phyloP scores from a whole-genome alignment of 2,113 vertebrate genomes.

The Leuciscus idus region DNA sequence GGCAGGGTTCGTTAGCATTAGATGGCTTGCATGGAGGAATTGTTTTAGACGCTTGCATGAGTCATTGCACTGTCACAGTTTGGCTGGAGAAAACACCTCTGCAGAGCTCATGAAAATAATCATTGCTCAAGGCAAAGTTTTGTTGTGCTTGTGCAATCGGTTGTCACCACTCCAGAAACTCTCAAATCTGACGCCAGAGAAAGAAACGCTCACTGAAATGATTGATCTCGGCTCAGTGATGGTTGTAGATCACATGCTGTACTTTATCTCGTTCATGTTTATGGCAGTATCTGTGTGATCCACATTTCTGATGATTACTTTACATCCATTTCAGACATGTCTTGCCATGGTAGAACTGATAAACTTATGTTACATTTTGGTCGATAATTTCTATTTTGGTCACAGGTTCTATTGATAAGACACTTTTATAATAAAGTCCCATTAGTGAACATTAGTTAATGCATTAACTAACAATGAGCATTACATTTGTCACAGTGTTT shows the following conservation, averaged over 20 bases:
- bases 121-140: slow-evolving; percentile 56
- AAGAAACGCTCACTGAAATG: not conserved
- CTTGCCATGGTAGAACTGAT: not conserved
- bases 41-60: slow-evolving; percentile 52
- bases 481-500: too few relatives aligned
- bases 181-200: not conserved
- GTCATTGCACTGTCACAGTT: slow-evolving; percentile 59
- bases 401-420: too few relatives aligned
- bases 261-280: not conserved
- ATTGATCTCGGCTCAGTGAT: not conserved
- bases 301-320: not conserved
- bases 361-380: not conserved
- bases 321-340: not conserved
- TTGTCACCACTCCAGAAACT: slow-evolving; percentile 51
- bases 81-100: slow-evolving; percentile 48
- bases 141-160: slow-evolving; percentile 60
- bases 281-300: not conserved
- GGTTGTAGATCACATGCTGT: not conserved
- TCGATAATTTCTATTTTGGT: not conserved
- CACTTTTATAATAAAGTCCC: not conserved
- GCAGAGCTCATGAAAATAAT: slow-evolving; percentile 53
- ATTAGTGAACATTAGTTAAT: not conserved
- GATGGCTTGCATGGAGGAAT: slow-evolving; percentile 60
- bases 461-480: too few relatives aligned
- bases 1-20: slow-evolving; percentile 66